A percentile compares a stretch with the other conserved stretches of the same genome.
Evolutionary conservation across 2,113 vertebrate genomes (phyloP).

Genomic region (Campylomormyrus numenius): DNA sequence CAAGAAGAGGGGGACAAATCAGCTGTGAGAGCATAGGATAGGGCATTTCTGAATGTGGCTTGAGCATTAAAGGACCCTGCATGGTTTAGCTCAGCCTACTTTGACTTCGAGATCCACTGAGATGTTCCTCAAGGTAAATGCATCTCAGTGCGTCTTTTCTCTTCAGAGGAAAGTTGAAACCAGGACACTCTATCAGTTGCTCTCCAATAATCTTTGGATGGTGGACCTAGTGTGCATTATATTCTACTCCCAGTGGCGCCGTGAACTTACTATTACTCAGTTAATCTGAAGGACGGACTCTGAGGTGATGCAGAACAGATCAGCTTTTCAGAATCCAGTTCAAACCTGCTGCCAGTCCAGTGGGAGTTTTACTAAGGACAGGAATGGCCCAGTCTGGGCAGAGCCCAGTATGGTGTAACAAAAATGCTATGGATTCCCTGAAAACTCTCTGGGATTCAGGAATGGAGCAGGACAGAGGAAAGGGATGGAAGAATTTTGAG

Average conservation of each 20-base stretch:
- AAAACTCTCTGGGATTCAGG: not conserved
- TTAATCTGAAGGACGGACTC: not conserved
- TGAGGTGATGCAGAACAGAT: not conserved
- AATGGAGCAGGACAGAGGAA: not conserved
- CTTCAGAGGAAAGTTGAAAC: not conserved
- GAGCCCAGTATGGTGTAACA: not conserved
- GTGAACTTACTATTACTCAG: not conserved
- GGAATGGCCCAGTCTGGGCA: not conserved
- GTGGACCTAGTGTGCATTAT: not conserved
- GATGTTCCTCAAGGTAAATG: not conserved
- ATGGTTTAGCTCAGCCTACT: not conserved
- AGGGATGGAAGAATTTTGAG: not conserved
- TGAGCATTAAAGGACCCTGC: not conserved
- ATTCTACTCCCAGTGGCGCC: not conserved
- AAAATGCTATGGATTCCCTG: not conserved
- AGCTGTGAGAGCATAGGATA: not conserved
- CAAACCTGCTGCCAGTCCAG: not conserved
- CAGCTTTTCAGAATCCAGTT: not conserved
- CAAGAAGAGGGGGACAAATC: not conserved
- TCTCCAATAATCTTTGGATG: not conserved
- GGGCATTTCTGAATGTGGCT: not conserved
- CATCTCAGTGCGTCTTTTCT: not conserved
- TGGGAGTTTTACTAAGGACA: not conserved
- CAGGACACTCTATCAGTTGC: not conserved
- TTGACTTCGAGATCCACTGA: not conserved